phyloP scores from a whole-genome alignment of 2,797 vertebrate species.

The Galaxias olidus region DNA sequence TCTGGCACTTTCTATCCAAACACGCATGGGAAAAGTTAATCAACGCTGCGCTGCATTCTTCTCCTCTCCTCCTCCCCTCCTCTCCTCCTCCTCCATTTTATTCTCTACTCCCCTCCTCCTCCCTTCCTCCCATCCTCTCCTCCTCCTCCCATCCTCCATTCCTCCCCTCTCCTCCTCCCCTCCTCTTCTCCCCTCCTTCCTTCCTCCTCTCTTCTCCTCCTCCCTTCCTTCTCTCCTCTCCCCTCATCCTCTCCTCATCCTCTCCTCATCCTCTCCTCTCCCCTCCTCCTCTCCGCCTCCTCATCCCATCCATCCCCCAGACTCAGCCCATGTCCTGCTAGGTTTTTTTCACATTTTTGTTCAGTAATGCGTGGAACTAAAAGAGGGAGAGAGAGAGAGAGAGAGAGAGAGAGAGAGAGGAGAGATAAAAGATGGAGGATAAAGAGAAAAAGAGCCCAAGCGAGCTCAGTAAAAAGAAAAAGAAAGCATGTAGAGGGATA shows the following conservation, averaged over 20 bases:
- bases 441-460: neutral
- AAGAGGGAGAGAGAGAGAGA: neutral
- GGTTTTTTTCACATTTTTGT: neutral
- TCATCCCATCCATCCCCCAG: neutral
- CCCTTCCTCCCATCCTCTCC: neutral
- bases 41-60: conserved; percentile 47
- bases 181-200: neutral
- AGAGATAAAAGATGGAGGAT: neutral
- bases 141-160: neutral
- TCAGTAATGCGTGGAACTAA: neutral
- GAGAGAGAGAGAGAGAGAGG: neutral
- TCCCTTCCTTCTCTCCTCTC: neutral
- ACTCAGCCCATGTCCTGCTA: neutral
- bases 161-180: neutral
- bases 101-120: neutral
- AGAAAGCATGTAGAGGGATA: neutral
- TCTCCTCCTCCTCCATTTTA: neutral
- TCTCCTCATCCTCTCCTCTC: neutral
- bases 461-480: neutral
- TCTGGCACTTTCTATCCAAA: conserved; percentile 60
- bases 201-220: conserved; percentile 31
- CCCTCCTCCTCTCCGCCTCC: neutral
- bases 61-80: conserved; percentile 2
- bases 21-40: conserved; percentile 66
- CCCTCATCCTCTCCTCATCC: neutral